Evolutionary conservation across 2,797 vertebrate genomes (phyloP), one percentile per base, ranked within the genome.

Genomic region (Australoheros facetus): DNA sequence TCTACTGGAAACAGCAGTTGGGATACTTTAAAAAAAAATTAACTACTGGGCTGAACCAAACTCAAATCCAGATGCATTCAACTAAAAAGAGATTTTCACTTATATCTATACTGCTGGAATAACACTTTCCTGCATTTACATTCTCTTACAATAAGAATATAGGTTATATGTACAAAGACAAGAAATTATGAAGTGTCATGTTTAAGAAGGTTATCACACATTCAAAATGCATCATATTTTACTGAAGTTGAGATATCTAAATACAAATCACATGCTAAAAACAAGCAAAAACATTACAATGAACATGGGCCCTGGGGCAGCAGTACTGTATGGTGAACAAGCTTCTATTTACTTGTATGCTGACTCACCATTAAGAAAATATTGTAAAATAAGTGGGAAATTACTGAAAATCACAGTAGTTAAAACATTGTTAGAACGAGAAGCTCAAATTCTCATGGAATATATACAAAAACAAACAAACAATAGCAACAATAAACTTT

Each of bases 181-280:
- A 26, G 21, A 42, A 62, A 62, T 8, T 42, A 62, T 42, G 37
- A 62, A 3, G 21, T 26, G 37, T 64, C 0, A 1, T 1, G 60
- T 14, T 64, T 42, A 45, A 64, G 13, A 26, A 62, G 37, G 21
- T 17, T 45, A 39, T 45, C 42, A 64, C 37, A 26, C 14, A 64
- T 64, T 64, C 14, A 64, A 45, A 45, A 64, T 26, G 21, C 9
- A 7, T 64, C 21, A 45, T 39, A 62, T 64, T 48, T 48, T 64
- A 64, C 3, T 8, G 14, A 42, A 13, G 39, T 7, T 64, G 60
- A 26, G 0, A 45, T 45, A 64, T 45, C 0, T 26, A 17, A 45
- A 45, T 39, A 45, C 11, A 42, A 42, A 42, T 45, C 60, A 45
- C 37, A 45, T 64, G 37, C 60, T 45, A 45, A 45, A 64, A 64